phyloP scores from a whole-genome alignment of 2,888 invertebrate species.

The Drosophila anomalipes region DNA sequence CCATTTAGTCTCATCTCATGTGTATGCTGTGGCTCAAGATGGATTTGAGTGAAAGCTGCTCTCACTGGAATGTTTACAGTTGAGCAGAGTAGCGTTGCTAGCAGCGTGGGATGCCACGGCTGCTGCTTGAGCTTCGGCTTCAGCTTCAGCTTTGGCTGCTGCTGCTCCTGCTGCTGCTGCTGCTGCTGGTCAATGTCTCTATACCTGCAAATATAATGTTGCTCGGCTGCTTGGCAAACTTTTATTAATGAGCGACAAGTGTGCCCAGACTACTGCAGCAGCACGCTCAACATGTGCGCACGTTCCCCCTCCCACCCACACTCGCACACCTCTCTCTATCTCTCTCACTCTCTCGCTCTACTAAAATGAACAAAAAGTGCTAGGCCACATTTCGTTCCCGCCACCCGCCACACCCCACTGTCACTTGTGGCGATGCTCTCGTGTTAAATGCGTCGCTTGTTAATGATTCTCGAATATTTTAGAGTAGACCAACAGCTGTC shows the following conservation, averaged over 20 bases:
- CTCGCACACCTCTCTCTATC: background rate
- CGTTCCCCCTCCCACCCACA: background rate
- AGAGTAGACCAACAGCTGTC: conserved; percentile 60
- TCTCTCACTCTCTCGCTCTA: background rate
- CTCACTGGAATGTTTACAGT: conserved; percentile 74
- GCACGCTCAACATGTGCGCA: conserved; percentile 66
- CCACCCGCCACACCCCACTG: background rate
- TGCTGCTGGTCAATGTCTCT: conserved; percentile 74
- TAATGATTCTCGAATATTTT: conserved; percentile 74
- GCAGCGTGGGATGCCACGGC: conserved; percentile 33
- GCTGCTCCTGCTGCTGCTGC: conserved; percentile 22
- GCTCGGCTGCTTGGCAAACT: conserved; percentile 56
- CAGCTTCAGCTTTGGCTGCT: conserved; percentile 15
- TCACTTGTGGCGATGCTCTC: conserved; percentile 31
- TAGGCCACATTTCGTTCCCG: conserved; percentile 6
- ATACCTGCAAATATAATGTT: conserved; percentile 77
- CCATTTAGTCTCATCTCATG: conserved; percentile 16
- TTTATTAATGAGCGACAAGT: conserved; percentile 80
- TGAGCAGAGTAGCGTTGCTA: conserved; percentile 55
- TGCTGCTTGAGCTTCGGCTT: conserved; percentile 8
- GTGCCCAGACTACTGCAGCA: conserved; percentile 60
- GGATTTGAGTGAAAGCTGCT: conserved; percentile 67
- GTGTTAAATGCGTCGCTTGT: conserved; percentile 43
- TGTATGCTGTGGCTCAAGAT: conserved; percentile 49
- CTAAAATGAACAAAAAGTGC: conserved; percentile 23